phyloP scores from a whole-genome alignment of 92 coral and sea anemone genomes.

The Epizoanthus stellaris region DNA sequence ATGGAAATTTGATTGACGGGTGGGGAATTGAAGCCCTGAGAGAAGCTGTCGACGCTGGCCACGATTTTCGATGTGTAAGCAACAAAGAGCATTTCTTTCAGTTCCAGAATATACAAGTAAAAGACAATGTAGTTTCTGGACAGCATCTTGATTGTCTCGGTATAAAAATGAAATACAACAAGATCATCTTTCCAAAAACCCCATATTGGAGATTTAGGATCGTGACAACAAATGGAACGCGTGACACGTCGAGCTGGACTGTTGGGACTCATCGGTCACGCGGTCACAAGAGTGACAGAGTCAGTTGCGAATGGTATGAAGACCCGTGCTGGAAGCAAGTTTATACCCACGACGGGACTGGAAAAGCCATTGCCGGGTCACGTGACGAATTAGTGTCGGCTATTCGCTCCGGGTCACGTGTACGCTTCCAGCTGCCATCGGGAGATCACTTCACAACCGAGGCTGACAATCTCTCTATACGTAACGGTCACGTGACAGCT shows the following conservation, averaged over 20 bases:
- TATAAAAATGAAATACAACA: conserved; percentile 23
- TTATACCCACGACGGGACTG: conserved; percentile 33
- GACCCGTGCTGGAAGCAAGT: conserved; percentile 54
- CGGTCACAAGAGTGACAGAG: conserved; percentile 42
- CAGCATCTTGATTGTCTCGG: conserved; percentile 40
- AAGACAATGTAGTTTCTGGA: conserved; percentile 38
- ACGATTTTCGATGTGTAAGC: conserved; percentile 36
- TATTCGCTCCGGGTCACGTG: conserved; percentile 45
- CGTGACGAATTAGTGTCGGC: conserved; percentile 45
- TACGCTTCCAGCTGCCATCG: conserved; percentile 41
- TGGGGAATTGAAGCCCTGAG: conserved; percentile 24
- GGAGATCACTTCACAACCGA: conserved; percentile 47
- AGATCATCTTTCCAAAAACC: conserved; percentile 20
- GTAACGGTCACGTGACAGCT: conserved; percentile 59
- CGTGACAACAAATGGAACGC: conserved; percentile 49
- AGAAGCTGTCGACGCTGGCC: conserved; percentile 18
- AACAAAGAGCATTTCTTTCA: conserved; percentile 12
- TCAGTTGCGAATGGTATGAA: conserved; percentile 43
- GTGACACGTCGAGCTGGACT: conserved; percentile 55
- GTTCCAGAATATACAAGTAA: conserved; percentile 30
- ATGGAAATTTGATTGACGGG: conserved; percentile 37
- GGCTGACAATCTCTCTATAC: conserved; percentile 51
- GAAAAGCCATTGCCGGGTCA: conserved; percentile 32
- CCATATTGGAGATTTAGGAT: conserved; percentile 48
- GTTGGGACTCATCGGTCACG: conserved; percentile 56